Evolutionary conservation across 2,888 invertebrate genomes (phyloP).

Genomic region (Choristoneura rosaceana): DNA sequence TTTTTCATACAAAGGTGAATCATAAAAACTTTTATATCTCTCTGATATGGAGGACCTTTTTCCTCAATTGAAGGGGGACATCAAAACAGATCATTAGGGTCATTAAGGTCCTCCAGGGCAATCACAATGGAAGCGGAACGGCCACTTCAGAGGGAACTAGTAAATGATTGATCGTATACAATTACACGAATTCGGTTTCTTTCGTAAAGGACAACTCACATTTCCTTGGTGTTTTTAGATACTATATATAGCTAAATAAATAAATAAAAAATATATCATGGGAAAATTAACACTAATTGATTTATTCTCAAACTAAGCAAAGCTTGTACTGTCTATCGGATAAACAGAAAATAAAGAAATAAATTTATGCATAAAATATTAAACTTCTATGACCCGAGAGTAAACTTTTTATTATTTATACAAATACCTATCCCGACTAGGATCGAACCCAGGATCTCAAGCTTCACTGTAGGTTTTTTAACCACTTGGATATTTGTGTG

Average conservation of each 20-base stretch:
- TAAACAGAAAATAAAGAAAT: no score
- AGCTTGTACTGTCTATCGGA: no score
- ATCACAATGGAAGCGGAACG: slow-evolving; percentile 32
- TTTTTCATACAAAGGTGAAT: slow-evolving; percentile 23
- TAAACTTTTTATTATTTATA: no score
- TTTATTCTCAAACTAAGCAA: no score
- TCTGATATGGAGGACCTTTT: slow-evolving; percentile 26
- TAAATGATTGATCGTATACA: slow-evolving; percentile 35
- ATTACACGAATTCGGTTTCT: slow-evolving; percentile 14
- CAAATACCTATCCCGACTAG: no score
- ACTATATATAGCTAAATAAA: neutral
- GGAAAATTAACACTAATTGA: no score
- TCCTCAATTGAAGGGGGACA: slow-evolving; percentile 31
- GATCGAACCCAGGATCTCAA: no score
- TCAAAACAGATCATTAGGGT: slow-evolving; percentile 42
- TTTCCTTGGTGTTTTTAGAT: slow-evolving; percentile 11
- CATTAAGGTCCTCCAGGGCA: slow-evolving; percentile 32
- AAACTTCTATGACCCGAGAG: no score
- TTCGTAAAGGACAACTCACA: neutral
- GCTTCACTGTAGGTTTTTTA: neutral
- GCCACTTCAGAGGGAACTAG: slow-evolving; percentile 31
- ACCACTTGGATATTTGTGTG: no score
- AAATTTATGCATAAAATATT: no score
- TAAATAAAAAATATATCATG: no score
- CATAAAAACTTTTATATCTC: slow-evolving; percentile 35